phyloP scores from a whole-genome alignment of 2,797 vertebrate genomes.

The Streptopelia turtur region DNA sequence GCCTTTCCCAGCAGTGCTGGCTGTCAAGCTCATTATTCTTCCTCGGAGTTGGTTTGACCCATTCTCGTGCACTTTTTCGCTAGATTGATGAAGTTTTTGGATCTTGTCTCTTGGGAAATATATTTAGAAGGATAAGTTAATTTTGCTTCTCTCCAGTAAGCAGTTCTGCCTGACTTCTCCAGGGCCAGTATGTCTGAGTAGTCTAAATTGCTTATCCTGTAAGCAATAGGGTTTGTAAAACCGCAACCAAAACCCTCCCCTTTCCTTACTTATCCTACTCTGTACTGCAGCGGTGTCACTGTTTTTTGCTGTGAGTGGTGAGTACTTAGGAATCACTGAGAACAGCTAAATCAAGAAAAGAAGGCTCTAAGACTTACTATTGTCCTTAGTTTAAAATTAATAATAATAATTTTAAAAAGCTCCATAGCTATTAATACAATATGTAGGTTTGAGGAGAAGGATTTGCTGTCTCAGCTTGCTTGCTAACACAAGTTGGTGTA shows the following conservation, averaged over 20 bases:
- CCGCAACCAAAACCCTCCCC: background rate
- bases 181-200: background rate
- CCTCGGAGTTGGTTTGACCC: background rate
- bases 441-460: background rate
- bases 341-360: background rate
- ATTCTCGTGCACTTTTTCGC: background rate
- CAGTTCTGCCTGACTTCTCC: conserved; percentile 19
- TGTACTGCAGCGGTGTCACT: background rate
- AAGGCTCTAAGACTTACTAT: background rate
- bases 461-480: background rate
- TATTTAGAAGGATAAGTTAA: conserved; percentile 20
- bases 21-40: conserved; percentile 53
- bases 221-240: background rate
- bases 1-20: conserved; percentile 3
- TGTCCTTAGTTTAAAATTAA: background rate
- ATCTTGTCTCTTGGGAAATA: conserved; percentile 1
- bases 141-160: background rate
- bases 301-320: background rate
- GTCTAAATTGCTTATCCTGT: background rate
- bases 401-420: background rate
- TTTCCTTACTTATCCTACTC: background rate
- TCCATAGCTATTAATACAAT: background rate
- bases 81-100: conserved; percentile 14
- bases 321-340: background rate
- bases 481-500: background rate